Evolutionary conservation across 2,888 invertebrate genomes (phyloP), one percentile per base, ranked within the genome.

Genomic region (Caprella mutica): DNA sequence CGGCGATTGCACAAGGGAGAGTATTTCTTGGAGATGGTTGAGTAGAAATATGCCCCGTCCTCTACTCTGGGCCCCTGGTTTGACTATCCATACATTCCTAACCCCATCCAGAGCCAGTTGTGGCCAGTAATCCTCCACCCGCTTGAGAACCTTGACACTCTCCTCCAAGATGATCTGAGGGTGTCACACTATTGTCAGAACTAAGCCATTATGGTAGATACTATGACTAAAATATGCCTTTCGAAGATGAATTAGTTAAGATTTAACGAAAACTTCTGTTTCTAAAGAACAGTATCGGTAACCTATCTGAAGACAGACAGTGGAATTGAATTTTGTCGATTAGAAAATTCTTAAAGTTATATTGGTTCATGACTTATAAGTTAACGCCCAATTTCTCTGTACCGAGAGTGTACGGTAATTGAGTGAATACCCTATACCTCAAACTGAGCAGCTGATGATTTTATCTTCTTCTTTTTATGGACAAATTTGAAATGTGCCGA

Each of bases 11-110:
- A 65, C 65, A 30, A 63, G 57, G 9, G 80, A 80, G 65, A 87
- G 73, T 55, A 94, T 90, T 68, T 90, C 88, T 67, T 88, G 86
- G 27, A 93, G 77, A 68, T 82, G 83, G 71, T 88, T 86, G 78
- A 88, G 83, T 50, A 92, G 77, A 46, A 84, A 82, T 65, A 94
- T 93, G 51, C 93, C 93, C 69, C 87, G 79, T 0, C 94, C 93
- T 9, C 93, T 80, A 67, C 92, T 92, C 71, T 89, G 88, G 68
- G 90, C 91, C 1, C 92, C 92, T 0, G 93, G 93, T 71, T 94
- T 94, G 59, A 93, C 81, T 65, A 94, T 93, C 93, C 94, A 94
- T 66, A 92, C 82, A 72, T 93, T 93, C 58, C 81, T 78, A 59
- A 81, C 79, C 0, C 93, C 94, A 71, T 94, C 93, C 66, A 86